phyloP scores from a whole-genome alignment of 1,140 invertebrate species.

The Cryptotermes secundus region DNA sequence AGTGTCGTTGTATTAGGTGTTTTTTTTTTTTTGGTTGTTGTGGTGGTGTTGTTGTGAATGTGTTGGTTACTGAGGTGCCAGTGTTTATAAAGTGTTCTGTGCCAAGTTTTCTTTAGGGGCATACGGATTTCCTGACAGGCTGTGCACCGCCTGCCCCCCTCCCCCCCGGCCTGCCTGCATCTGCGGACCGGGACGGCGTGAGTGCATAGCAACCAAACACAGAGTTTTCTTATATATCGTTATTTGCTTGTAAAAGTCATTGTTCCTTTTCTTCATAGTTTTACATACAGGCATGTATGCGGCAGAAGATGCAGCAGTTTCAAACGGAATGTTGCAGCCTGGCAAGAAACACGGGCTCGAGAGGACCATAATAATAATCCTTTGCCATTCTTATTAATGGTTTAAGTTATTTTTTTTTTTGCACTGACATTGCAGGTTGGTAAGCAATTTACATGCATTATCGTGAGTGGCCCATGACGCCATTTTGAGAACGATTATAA shows the following conservation, averaged over 20 bases:
- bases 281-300: background rate
- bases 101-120: conserved; percentile 14
- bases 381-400: background rate
- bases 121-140: conserved; percentile 17
- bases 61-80: conserved; percentile 27
- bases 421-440: background rate
- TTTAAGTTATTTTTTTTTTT: background rate
- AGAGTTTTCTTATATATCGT: background rate
- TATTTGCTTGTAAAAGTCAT: background rate
- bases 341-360: background rate
- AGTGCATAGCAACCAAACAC: conserved; percentile 9
- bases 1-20: conserved; percentile 32
- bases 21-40: conserved; percentile 29
- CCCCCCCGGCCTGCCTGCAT: background rate
- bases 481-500: background rate
- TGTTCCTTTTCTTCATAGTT: background rate
- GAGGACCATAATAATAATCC: background rate
- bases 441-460: conserved; percentile 2
- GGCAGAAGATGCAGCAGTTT: background rate
- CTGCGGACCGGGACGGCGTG: background rate
- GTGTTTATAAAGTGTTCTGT: conserved; percentile 29
- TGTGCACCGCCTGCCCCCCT: background rate
- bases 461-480: background rate
- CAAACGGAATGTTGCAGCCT: background rate
- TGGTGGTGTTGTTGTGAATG: conserved; percentile 32